Percentiles rank a stretch among this genome's conserved stretches.
Conservation (phyloP, 92 coral and sea anemone species). For the Paragorgia papillata region DNA sequence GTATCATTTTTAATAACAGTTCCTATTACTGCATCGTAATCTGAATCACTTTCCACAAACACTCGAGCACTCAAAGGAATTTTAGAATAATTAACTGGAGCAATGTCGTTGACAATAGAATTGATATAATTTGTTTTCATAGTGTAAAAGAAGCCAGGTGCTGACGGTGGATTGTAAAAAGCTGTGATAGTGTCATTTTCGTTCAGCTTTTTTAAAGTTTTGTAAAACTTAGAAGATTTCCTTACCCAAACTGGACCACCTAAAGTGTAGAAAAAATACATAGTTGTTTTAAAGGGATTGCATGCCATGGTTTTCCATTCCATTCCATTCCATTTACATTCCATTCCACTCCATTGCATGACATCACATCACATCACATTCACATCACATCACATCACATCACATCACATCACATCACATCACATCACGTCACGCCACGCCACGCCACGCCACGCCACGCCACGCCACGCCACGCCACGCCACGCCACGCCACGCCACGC, state of each 20-base stretch:
- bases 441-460: too few species aligned
- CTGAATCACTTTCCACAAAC: neutral
- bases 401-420: too few species aligned
- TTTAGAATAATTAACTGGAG: neutral
- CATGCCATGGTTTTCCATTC: too few species aligned
- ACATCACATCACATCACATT: too few species aligned
- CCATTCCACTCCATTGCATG: too few species aligned
- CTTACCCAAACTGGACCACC: conserved; percentile 15
- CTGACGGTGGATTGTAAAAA: neutral
- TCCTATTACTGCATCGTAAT: neutral
- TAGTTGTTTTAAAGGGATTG: neutral
- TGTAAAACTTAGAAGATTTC: conserved; percentile 18
- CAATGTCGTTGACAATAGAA: conserved; percentile 1
- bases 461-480: too few species aligned
- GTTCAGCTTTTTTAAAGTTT: neutral
- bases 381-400: too few species aligned
- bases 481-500: too few species aligned
- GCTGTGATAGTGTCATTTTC: neutral
- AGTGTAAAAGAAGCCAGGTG: neutral
- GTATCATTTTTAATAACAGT: conserved; percentile 9
- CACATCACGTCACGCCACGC: too few species aligned
- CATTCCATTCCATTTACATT: too few species aligned
- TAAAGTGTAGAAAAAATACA: neutral
- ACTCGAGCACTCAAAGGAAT: conserved; percentile 1
- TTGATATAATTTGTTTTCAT: neutral